Conservation (phyloP, 2,888 invertebrate genomes). For the Orthosia cruda region DNA sequence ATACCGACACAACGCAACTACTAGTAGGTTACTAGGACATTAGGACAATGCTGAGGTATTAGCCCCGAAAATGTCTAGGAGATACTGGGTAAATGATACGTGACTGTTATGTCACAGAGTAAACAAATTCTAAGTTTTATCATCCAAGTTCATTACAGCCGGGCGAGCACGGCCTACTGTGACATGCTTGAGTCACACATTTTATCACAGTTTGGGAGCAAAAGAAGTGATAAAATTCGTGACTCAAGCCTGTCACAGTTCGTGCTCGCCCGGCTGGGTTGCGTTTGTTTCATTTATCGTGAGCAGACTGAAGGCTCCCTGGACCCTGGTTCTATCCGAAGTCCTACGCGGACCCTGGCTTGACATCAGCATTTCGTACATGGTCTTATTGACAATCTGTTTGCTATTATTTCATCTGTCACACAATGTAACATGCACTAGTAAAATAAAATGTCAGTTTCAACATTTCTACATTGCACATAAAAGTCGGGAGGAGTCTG, state of each 20-base stretch:
- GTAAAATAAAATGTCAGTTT: constrained; percentile 39
- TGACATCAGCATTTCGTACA: no score
- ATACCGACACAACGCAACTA: constrained; percentile 1
- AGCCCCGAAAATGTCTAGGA: background rate
- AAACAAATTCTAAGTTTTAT: background rate
- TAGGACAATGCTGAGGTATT: constrained; percentile 45
- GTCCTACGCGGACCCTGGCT: no score
- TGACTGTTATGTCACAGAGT: background rate
- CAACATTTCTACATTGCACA: constrained; percentile 55
- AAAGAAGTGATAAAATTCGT: no score
- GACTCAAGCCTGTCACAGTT: no score
- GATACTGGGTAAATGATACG: background rate
- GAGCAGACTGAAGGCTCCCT: background rate
- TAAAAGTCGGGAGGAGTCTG: constrained; percentile 54
- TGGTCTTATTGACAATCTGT: background rate
- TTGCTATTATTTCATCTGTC: background rate
- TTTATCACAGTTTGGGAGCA: no score
- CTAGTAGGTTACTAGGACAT: constrained; percentile 51
- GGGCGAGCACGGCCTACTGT: no score
- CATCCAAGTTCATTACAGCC: no score
- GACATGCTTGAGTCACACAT: no score
- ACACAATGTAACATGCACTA: background rate
- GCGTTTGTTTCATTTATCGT: no score
- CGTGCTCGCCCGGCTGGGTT: no score
- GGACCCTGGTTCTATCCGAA: background rate